Percentiles rank a stretch among this genome's conserved stretches.
phyloP scores from a whole-genome alignment of 2,113 vertebrate genomes.

The Alaudala cheleensis region DNA sequence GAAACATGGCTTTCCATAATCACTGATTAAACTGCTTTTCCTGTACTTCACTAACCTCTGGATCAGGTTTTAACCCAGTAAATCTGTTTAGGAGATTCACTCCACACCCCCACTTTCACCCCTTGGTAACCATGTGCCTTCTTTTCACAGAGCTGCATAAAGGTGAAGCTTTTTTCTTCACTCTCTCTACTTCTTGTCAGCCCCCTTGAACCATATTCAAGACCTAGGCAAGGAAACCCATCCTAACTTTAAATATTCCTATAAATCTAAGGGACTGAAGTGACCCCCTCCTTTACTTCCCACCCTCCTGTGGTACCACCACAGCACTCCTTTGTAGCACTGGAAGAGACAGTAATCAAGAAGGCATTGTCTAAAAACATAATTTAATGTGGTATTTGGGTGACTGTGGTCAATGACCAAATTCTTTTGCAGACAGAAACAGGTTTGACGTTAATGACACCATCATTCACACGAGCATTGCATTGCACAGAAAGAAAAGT shows the following conservation, averaged over 20 bases:
- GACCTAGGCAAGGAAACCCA: background rate
- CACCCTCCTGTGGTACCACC: background rate
- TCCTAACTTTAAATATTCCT: background rate
- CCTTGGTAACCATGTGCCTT: background rate
- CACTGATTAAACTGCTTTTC: background rate
- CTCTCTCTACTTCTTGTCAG: background rate
- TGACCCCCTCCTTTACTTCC: background rate
- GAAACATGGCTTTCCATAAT: background rate
- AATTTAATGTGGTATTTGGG: constrained; percentile 76
- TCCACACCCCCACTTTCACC: background rate
- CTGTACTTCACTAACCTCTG: background rate
- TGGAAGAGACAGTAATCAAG: constrained; percentile 64
- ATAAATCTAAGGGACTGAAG: background rate
- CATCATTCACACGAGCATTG: constrained; percentile 61
- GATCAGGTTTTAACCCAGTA: background rate
- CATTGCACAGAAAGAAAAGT: constrained; percentile 63
- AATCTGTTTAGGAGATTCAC: background rate
- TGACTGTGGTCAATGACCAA: constrained; percentile 15
- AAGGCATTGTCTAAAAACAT: constrained; percentile 76
- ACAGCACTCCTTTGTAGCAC: background rate
- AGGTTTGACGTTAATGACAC: constrained; percentile 51
- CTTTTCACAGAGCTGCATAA: background rate
- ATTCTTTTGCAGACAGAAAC: constrained; percentile 56
- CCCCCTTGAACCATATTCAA: background rate
- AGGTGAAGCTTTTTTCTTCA: background rate